Percentiles rank a stretch among this genome's conserved stretches.
Evolutionary conservation across 2,888 invertebrate species (phyloP).

Genomic region (Agrypnus murinus): DNA sequence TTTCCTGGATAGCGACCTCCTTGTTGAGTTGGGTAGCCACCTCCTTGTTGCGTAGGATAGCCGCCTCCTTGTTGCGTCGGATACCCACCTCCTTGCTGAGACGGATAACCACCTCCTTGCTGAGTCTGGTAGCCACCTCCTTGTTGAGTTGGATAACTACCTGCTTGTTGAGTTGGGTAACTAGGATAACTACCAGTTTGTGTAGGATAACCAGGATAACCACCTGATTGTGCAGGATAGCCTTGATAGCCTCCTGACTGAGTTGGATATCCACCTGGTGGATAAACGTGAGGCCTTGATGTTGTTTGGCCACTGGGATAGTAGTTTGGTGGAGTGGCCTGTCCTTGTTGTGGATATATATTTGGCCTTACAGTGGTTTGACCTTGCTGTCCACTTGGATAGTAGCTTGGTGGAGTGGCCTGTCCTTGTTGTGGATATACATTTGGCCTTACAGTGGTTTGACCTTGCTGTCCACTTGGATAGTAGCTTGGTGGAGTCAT

Average conservation of each 20-base stretch:
- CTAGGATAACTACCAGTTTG: conserved; percentile 23
- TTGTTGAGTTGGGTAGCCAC: conserved; percentile 19
- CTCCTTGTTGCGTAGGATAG: conserved; percentile 16
- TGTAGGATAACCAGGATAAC: conserved; percentile 45
- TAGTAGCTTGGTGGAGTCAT: conserved; percentile 59
- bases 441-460: conserved; percentile 56
- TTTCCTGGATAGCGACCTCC: conserved; percentile 21
- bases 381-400: conserved; percentile 62
- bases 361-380: conserved; percentile 56
- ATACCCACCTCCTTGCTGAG: conserved; percentile 22
- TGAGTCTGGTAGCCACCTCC: conserved; percentile 31
- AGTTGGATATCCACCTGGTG: conserved; percentile 54
- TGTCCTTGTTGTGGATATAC: too few relatives aligned
- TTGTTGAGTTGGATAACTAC: conserved; percentile 30
- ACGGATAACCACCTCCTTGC: conserved; percentile 18
- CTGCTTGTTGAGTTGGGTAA: conserved; percentile 15
- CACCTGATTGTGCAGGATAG: conserved; percentile 55
- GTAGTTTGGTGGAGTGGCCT: conserved; percentile 55
- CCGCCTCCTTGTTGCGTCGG: conserved; percentile 10
- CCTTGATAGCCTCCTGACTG: conserved; percentile 55
- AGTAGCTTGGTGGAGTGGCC: conserved; percentile 57
- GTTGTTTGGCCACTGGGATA: conserved; percentile 64
- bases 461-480: conserved; percentile 61
- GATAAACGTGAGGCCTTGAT: neutral
- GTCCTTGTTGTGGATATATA: too few relatives aligned